phyloP scores from a whole-genome alignment of 2,113 vertebrate species.

The Lethenteron reissneri region DNA sequence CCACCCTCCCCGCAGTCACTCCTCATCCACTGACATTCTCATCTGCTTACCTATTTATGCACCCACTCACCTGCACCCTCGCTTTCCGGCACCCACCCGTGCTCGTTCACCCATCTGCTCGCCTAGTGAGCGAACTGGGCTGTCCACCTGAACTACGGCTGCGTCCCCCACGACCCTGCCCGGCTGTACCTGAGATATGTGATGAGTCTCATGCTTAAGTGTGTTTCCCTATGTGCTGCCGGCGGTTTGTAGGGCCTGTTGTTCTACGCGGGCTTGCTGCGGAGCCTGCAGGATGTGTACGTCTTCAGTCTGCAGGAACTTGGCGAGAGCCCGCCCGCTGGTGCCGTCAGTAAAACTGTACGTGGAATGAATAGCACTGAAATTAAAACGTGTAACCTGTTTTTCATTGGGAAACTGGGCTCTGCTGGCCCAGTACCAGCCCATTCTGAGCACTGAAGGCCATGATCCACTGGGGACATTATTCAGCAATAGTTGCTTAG shows the following conservation, averaged over 20 bases:
- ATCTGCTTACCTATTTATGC: too few species aligned
- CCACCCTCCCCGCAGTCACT: not conserved
- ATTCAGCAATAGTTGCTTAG: not conserved
- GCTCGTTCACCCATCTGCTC: slow-evolving; percentile 6
- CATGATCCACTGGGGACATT: not conserved
- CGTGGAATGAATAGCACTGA: slow-evolving; percentile 46
- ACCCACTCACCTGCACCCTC: not conserved
- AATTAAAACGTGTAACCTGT: not conserved
- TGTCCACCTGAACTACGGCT: not conserved
- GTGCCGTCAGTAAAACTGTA: slow-evolving; percentile 47
- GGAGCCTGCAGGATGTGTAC: slow-evolving; percentile 72
- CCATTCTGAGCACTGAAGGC: not conserved
- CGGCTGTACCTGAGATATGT: slow-evolving; percentile 1
- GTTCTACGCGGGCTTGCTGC: slow-evolving; percentile 71
- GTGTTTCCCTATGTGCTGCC: too few species aligned
- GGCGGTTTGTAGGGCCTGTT: slow-evolving; percentile 38
- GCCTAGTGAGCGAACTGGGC: not conserved
- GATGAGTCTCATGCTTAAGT: too few species aligned
- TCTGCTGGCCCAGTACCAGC: not conserved
- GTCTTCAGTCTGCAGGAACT: slow-evolving; percentile 83
- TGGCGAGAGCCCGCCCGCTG: slow-evolving; percentile 85
- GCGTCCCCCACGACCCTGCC: not conserved
- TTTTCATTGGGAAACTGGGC: not conserved
- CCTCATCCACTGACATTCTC: not conserved
- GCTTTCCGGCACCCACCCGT: not conserved